Conservation (phyloP, 2,113 vertebrate species). For the Thermophis baileyi region DNA sequence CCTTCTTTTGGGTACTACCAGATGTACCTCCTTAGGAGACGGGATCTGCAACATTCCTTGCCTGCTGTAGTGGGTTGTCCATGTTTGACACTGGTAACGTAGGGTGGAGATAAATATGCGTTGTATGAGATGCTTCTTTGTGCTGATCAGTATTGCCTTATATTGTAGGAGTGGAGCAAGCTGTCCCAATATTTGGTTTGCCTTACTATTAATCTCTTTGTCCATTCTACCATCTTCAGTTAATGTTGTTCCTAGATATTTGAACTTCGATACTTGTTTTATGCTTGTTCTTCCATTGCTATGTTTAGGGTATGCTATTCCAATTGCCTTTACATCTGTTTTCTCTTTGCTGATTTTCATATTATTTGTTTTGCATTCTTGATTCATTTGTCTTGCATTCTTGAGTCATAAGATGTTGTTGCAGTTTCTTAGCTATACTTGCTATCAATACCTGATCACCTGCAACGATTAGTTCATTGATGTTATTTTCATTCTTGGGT, state of each 20-base stretch:
- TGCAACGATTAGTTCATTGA: neutral
- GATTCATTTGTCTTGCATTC: neutral
- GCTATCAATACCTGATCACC: neutral
- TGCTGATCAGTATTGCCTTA: neutral
- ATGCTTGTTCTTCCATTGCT: neutral
- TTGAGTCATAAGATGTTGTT: neutral
- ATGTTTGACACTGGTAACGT: neutral
- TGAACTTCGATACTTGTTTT: neutral
- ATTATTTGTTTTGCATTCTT: neutral
- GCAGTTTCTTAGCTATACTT: neutral
- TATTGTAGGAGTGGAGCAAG: neutral
- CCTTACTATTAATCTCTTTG: neutral
- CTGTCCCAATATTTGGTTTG: neutral
- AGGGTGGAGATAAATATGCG: neutral
- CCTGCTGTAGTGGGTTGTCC: neutral
- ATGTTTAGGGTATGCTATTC: neutral
- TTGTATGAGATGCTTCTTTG: neutral
- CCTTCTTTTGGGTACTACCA: too few relatives aligned
- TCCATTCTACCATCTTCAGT: neutral
- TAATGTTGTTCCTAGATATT: neutral
- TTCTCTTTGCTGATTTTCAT: neutral
- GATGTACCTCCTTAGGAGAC: too few relatives aligned
- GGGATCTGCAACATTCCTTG: too few relatives aligned
- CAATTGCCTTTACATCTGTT: neutral
- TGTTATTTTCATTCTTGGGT: too few relatives aligned